Evolutionary conservation across 2,113 vertebrate genomes (phyloP).

Genomic region (Lethenteron camtschaticum): DNA sequence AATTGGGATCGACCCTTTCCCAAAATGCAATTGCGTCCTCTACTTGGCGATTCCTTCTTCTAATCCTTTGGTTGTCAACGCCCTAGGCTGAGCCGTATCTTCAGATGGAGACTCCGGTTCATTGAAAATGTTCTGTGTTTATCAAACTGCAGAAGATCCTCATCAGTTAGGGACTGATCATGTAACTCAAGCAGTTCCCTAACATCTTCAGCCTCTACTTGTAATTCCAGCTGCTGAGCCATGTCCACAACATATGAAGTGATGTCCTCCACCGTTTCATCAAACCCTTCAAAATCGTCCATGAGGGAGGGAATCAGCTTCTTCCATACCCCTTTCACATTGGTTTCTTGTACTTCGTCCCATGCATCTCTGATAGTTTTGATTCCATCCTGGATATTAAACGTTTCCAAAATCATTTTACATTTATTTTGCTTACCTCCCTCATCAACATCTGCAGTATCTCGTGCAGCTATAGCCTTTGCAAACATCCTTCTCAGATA

Average conservation of each 20-base stretch:
- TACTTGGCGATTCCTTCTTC: not conserved
- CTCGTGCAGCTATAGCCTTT: not conserved
- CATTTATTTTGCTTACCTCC: not conserved
- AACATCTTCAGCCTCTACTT: constrained; percentile 2
- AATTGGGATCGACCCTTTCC: not conserved
- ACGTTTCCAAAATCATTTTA: constrained; percentile 5
- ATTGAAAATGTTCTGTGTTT: not conserved
- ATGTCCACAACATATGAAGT: not conserved
- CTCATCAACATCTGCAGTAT: too few relatives aligned
- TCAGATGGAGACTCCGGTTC: not conserved
- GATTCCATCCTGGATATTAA: constrained; percentile 8
- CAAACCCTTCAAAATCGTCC: not conserved
- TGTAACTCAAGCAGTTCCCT: constrained; percentile 5
- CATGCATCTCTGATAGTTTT: constrained; percentile 6
- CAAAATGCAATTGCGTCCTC: not conserved
- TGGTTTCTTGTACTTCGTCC: constrained; percentile 6
- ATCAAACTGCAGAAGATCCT: not conserved
- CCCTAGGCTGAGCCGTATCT: not conserved
- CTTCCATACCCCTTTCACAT: constrained; percentile 1
- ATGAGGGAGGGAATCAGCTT: not conserved
- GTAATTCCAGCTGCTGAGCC: not conserved
- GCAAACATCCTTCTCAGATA: constrained; percentile 1
- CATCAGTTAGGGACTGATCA: not conserved
- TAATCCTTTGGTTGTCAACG: not conserved
- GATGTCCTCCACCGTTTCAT: too few relatives aligned